phyloP scores from a whole-genome alignment of 2,888 invertebrate genomes.

The Rotaria socialis region DNA sequence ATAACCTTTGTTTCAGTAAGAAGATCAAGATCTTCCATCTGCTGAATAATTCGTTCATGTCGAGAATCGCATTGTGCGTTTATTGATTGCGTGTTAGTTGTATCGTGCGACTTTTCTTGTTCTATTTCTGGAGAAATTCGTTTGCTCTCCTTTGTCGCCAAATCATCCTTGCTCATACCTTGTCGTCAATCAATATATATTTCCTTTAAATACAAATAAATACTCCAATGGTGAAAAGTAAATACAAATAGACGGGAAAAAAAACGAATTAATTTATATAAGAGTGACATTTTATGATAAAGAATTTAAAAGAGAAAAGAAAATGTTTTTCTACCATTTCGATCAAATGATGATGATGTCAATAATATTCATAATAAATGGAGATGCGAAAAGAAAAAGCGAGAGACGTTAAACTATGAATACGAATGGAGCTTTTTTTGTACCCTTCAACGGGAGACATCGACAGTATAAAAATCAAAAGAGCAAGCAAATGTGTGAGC shows the following conservation, averaged over 20 bases:
- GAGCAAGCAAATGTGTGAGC: not conserved
- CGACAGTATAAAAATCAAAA: not conserved
- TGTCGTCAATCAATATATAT: not conserved
- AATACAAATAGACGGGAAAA: not conserved
- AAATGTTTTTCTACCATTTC: conserved; percentile 5
- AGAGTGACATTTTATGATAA: not conserved
- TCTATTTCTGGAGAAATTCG: not conserved
- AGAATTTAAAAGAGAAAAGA: not conserved
- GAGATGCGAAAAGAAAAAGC: not conserved
- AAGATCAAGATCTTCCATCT: not conserved
- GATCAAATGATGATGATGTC: not conserved
- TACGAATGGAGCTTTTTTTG: not conserved
- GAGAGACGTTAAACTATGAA: not conserved
- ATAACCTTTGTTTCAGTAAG: not conserved
- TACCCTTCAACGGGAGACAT: not conserved
- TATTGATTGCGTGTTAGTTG: not conserved
- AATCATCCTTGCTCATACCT: not conserved
- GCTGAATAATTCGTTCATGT: not conserved
- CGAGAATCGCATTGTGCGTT: not conserved
- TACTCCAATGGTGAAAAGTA: not conserved
- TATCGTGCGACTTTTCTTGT: not conserved
- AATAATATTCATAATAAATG: not conserved
- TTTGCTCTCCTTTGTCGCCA: not conserved
- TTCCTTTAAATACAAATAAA: not conserved
- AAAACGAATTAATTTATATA: not conserved